Evolutionary conservation across 2,797 vertebrate species (phyloP).

Genomic region (Distichodus sexfasciatus): DNA sequence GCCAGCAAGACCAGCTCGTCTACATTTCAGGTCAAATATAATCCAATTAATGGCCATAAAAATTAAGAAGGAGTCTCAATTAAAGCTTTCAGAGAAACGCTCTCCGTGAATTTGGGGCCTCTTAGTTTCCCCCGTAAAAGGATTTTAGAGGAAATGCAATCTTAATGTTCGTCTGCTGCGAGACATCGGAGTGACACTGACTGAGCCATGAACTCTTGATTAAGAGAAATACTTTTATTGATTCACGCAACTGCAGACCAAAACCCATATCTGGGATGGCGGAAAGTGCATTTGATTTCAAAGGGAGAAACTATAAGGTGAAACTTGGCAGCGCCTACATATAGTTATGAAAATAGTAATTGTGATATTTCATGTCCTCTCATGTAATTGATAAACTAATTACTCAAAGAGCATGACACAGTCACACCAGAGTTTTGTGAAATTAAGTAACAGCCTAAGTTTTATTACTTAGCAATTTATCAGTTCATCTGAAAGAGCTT

Average conservation of each 20-base stretch:
- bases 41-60: constrained; percentile 69
- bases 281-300: not conserved
- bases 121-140: constrained; percentile 67
- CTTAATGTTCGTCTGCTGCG: constrained; percentile 58
- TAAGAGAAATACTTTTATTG: constrained; percentile 47
- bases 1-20: constrained; percentile 54
- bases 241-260: constrained; percentile 26
- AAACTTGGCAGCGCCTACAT: too few relatives aligned
- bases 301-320: too few relatives aligned
- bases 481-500: too few relatives aligned
- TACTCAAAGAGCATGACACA: too few relatives aligned
- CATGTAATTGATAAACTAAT: too few relatives aligned
- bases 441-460: too few relatives aligned
- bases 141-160: constrained; percentile 61
- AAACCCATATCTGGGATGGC: constrained; percentile 12
- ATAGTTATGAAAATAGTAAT: not conserved
- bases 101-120: constrained; percentile 53
- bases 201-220: constrained; percentile 52
- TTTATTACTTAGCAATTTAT: too few relatives aligned
- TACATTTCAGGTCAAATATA: constrained; percentile 69
- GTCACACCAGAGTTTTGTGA: too few relatives aligned
- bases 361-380: not conserved
- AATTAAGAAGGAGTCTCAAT: constrained; percentile 63
- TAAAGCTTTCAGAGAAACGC: constrained; percentile 65
- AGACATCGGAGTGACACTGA: constrained; percentile 50